Base-by-base conservation (phyloP, 2,797 vertebrate genomes). In the Zalophus californianus region DNA sequence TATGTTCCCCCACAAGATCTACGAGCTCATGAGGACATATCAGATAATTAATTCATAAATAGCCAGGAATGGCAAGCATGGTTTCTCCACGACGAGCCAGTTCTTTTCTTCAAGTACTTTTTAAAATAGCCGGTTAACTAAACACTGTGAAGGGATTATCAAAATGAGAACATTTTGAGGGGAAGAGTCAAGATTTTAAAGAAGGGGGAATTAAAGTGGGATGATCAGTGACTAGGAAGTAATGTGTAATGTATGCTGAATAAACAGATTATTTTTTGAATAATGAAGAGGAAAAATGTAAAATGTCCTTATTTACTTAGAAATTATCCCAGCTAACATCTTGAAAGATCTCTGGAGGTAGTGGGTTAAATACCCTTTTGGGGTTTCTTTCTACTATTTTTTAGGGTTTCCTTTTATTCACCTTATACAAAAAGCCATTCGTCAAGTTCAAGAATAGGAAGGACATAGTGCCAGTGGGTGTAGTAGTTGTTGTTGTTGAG, bases 361-460 rank as follows among this genome's bases (percentile, higher is more conserved):
- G 35, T 77, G 94, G 66, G n/a, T 82, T 72, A 95, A 91, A 79
- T 41, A 56, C 9, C 21, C 75, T 58, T 52, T 1, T 3, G 8
- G 85, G 80, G 25, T 50, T 87, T 91, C 87, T 1, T 3, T 70
- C 35, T 8, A 29, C 77, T 80, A 0, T 86, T 94, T 97, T 97
- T 96, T 54, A 82, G 75, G 23, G 32, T 15, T 95, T 97, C 50
- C 91, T 58, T 92, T 86, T 73, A 15, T 93, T 83, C 56, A 29
- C 38, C 54, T 90, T 66, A 21, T 80, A 95, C 97, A 96, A 96
- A 97, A 96, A 60, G 18, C 62, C 75, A 25, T 96, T 98, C 5
- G 25, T 93, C 98, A 98, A 97, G 98, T 97, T 98, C 98, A 98
- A 98, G 97, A 96, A 94, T 79, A 96, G 38, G 88, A 92, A 97